These are phyloP conservation scores for Penaeus vannamei DNA, from an alignment of 1,140 invertebrate genomes.

Conservation along the genomic window DNA sequence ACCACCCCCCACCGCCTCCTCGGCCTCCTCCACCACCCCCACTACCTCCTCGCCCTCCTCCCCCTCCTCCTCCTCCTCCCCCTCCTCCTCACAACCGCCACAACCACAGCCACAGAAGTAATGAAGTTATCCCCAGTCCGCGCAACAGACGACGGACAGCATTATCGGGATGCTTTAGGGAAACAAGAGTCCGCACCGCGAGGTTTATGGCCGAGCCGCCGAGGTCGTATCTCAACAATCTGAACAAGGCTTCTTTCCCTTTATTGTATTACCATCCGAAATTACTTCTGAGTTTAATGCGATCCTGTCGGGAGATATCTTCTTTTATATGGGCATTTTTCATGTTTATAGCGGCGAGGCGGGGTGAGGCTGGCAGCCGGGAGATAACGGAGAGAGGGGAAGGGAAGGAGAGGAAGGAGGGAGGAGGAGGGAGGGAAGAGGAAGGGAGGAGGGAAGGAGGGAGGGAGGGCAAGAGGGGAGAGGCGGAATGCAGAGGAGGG, in stretches of 20 bases:
- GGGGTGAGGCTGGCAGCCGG: conserved; percentile 40
- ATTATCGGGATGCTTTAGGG: neutral
- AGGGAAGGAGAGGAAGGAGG: neutral
- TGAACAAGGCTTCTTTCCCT: conserved; percentile 47
- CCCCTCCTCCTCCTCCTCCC: neutral
- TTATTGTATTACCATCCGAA: conserved; percentile 63
- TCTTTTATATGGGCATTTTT: conserved; percentile 61
- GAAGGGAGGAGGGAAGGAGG: neutral
- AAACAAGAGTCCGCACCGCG: neutral
- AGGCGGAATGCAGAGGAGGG: neutral
- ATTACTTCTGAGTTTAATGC: conserved; percentile 64
- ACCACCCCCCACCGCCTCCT: neutral
- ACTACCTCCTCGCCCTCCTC: neutral
- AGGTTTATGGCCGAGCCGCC: neutral
- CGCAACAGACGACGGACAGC: neutral
- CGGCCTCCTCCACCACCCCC: neutral
- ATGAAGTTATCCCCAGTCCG: neutral
- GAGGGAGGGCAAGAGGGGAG: neutral
- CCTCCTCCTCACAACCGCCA: neutral
- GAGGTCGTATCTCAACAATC: conserved; percentile 36
- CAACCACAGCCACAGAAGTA: neutral
- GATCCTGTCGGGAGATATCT: conserved; percentile 58
- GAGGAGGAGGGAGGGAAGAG: neutral
- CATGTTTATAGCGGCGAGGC: conserved; percentile 52
- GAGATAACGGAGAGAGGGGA: conserved; percentile 18